Evolutionary conservation across 2,888 invertebrate species (phyloP), one percentile per base, ranked within the genome.

Genomic region (Oscheius sp.): DNA sequence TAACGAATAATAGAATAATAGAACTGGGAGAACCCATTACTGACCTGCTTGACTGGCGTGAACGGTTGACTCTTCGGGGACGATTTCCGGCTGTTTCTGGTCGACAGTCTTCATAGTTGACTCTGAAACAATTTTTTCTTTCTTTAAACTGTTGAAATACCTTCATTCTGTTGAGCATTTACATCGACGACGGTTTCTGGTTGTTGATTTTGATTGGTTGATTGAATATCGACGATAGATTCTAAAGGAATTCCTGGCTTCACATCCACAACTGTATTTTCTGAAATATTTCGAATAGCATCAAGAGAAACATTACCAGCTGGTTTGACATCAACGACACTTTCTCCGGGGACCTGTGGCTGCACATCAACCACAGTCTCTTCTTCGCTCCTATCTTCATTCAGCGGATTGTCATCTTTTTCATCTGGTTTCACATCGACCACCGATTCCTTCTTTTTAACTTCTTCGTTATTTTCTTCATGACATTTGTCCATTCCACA

Each of bases 401-500:
- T 50, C 50, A 50, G 6, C 12, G n/a, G 26, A 9, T 50, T 50
- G 4, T 50, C 50, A 2, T 3, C 2, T 4, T 41, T 41, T 3
- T 41, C 41, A 4, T 12, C 51, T 4, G 51, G 51, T 3, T 51
- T 22, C 30, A 2, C 32, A n/a, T 51, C 51, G 6, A 32, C 32
- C 14, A 51, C n/a, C 17, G 51, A 9, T 32, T 28, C 51, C 30
- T 26, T 51, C 36, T 28, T 1, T 49, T 22, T 24, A 4, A 24
- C 14, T 22, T 26, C 12, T 3, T 41, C 41, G 14, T 14, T 14
- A 17, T 50, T 50, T 12, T 54, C 54, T 14, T 59, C 17, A 8
- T 14, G 26, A 30, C 59, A 75, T 1, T 64, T 44, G n/a, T 75
- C 70, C 20, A 75, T 22, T 24, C 70, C 71, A 33, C 75, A 75